A percentile compares a stretch with the other conserved stretches of the same genome.
phyloP scores from a whole-genome alignment of 1,140 invertebrate species.

The Drosophila mayri region DNA sequence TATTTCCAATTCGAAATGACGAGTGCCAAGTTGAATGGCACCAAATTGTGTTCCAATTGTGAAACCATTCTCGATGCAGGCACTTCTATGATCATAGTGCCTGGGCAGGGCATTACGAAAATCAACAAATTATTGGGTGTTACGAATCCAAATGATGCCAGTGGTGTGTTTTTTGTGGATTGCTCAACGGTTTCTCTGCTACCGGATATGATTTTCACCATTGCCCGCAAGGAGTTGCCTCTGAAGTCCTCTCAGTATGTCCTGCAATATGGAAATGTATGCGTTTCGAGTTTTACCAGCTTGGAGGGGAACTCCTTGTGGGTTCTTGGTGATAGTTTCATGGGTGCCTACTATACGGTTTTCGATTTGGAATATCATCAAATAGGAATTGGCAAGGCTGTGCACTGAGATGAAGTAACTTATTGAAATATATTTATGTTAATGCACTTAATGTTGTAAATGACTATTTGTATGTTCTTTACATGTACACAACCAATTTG shows the following conservation, averaged over 20 bases:
- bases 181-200: slow-evolving; percentile 39
- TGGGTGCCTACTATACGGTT: slow-evolving; percentile 48
- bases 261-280: slow-evolving; percentile 80
- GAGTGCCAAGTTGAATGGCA: slow-evolving; percentile 86
- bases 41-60: slow-evolving; percentile 88
- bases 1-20: slow-evolving; percentile 99
- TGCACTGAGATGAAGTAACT: slow-evolving; percentile 4
- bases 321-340: slow-evolving; percentile 50
- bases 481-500: not conserved
- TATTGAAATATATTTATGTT: not conserved
- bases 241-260: slow-evolving; percentile 53
- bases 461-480: not conserved
- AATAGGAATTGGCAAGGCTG: slow-evolving; percentile 40
- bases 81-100: slow-evolving; percentile 97
- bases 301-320: slow-evolving; percentile 86
- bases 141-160: slow-evolving; percentile 89
- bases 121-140: slow-evolving; percentile 90
- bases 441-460: not conserved
- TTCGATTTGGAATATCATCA: slow-evolving; percentile 52
- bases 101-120: slow-evolving; percentile 88
- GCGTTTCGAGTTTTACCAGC: slow-evolving; percentile 60
- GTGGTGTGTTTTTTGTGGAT: slow-evolving; percentile 88
- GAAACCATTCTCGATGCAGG: slow-evolving; percentile 98
- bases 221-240: slow-evolving; percentile 53
- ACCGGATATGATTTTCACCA: slow-evolving; percentile 55